Evolutionary conservation across 2,113 vertebrate genomes (phyloP).

Genomic region (Python bivittatus): DNA sequence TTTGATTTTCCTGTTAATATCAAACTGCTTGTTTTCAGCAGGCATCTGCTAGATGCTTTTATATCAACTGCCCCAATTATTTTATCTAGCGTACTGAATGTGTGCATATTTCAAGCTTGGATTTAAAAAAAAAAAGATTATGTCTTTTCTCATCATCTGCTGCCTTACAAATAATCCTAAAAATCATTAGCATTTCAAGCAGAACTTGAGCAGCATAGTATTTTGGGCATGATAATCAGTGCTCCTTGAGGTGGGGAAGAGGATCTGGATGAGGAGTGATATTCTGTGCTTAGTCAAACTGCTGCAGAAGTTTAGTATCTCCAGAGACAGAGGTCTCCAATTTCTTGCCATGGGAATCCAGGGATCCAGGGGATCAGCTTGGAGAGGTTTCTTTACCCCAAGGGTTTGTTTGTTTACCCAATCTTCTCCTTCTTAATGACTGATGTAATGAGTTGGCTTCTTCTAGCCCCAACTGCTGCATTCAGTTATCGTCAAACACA

Average conservation of each 20-base stretch:
- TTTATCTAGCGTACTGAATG: background rate
- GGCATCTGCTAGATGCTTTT: background rate
- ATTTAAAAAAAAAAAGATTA: background rate
- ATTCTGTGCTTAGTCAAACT: background rate
- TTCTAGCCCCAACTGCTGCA: constrained; percentile 53
- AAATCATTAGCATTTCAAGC: constrained; percentile 24
- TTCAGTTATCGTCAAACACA: constrained; percentile 74
- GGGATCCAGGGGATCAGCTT: constrained; percentile 1
- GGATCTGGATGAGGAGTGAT: constrained; percentile 25
- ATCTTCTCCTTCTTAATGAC: constrained; percentile 52
- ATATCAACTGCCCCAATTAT: background rate
- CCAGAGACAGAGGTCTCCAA: constrained; percentile 14
- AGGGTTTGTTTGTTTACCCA: constrained; percentile 33
- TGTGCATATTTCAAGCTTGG: background rate
- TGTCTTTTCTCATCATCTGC: background rate
- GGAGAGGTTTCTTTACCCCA: constrained; percentile 1
- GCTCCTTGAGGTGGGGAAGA: accelerated
- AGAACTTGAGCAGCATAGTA: background rate
- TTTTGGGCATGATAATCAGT: constrained; percentile 19
- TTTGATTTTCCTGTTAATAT: background rate
- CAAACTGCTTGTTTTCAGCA: background rate
- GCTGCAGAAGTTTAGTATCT: constrained; percentile 36
- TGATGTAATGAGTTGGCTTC: constrained; percentile 68
- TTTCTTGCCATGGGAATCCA: constrained; percentile 32
- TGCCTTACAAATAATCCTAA: background rate